Conservation (phyloP, 2,888 invertebrate species). For the Epirrhoe tristata region DNA sequence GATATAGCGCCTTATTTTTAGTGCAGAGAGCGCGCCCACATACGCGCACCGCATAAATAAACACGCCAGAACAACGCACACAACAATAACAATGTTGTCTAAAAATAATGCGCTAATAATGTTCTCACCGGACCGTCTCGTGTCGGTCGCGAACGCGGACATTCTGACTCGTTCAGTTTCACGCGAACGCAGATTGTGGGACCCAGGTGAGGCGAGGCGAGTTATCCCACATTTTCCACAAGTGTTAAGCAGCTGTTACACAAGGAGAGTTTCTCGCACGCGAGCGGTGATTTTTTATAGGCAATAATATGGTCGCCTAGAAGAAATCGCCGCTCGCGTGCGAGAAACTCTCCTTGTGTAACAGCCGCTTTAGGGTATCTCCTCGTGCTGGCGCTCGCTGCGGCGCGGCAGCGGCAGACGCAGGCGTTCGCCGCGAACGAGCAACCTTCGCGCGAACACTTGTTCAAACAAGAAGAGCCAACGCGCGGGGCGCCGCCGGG, state of each 20-base stretch:
- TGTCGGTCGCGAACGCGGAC: conserved; percentile 2
- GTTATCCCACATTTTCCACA: too few species aligned
- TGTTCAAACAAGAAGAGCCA: conserved; percentile 40
- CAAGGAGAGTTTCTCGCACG: too few species aligned
- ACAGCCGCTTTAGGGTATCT: not conserved
- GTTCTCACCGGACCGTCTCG: conserved; percentile 48
- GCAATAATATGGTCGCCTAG: too few species aligned
- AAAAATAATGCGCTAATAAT: conserved; percentile 60
- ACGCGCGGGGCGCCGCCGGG: conserved; percentile 12
- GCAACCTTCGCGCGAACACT: conserved; percentile 44
- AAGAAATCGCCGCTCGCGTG: too few species aligned
- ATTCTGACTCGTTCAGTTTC: not conserved
- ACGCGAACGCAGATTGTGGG: not conserved
- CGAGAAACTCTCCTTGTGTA: too few species aligned
- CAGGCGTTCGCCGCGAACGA: conserved; percentile 10
- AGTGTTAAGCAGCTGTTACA: too few species aligned
- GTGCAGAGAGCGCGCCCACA: conserved; percentile 74
- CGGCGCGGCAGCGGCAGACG: not conserved
- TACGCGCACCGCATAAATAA: conserved; percentile 42
- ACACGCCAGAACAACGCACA: conserved; percentile 46
- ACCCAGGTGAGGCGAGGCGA: not conserved
- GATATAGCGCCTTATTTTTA: conserved; percentile 43
- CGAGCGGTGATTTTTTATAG: too few species aligned
- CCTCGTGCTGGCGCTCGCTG: not conserved
- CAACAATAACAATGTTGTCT: conserved; percentile 56